Evolutionary conservation across 1,140 invertebrate species (phyloP).

Genomic region (Rhyzopertha dominica): DNA sequence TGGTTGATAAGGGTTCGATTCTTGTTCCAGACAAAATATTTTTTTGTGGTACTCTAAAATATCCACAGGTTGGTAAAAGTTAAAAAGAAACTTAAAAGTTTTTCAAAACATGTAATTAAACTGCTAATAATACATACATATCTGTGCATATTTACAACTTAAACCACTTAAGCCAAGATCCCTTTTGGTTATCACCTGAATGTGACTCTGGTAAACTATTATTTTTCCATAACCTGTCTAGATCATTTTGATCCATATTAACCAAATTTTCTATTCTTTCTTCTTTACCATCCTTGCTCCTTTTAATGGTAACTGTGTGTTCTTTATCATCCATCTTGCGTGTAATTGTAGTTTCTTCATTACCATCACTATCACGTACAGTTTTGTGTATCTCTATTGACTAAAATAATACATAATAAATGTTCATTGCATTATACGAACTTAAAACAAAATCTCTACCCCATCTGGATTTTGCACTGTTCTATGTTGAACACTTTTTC

Average conservation of each 20-base stretch:
- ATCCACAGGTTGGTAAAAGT: too few relatives aligned
- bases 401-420: conserved; percentile 29
- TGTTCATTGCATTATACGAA: conserved; percentile 14
- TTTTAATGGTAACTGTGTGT: conserved; percentile 44
- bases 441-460: conserved; percentile 27
- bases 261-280: conserved; percentile 46
- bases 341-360: conserved; percentile 48
- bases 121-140: too few relatives aligned
- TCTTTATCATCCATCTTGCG: conserved; percentile 47
- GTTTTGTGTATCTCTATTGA: conserved; percentile 46
- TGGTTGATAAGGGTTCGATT: too few relatives aligned
- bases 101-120: too few relatives aligned
- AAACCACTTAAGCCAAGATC: too few relatives aligned
- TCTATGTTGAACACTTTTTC: conserved; percentile 40
- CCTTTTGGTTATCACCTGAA: too few relatives aligned
- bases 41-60: too few relatives aligned
- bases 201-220: too few relatives aligned
- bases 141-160: too few relatives aligned
- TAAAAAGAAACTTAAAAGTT: too few relatives aligned
- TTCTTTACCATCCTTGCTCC: conserved; percentile 47
- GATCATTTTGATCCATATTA: conserved; percentile 47
- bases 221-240: conserved; percentile 27
- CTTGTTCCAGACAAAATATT: too few relatives aligned
- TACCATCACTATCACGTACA: conserved; percentile 49
- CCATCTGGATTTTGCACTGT: conserved; percentile 47